These are phyloP conservation scores for Adoxophyes honmai DNA, from an alignment of 1,140 invertebrate species.

Conservation along the genomic window DNA sequence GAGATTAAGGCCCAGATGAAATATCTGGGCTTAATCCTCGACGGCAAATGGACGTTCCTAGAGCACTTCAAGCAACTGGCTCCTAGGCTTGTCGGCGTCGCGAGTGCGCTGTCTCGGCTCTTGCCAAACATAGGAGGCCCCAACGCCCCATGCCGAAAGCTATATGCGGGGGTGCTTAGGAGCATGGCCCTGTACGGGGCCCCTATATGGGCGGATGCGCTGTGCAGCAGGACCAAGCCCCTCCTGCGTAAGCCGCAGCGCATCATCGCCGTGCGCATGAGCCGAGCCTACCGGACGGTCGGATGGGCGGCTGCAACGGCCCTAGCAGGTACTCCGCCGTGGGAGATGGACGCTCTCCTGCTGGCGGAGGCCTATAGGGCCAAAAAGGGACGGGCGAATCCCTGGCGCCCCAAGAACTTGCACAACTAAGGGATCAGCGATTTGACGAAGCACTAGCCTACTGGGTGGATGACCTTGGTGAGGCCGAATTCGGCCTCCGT, in stretches of 20 bases:
- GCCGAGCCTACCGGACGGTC: conserved; percentile 2
- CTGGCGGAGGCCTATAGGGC: neutral
- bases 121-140: conserved; percentile 26
- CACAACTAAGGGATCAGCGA: no score
- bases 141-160: no score
- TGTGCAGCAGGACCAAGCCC: neutral
- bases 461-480: neutral
- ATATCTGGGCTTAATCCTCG: no score
- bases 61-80: conserved; percentile 17
- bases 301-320: neutral
- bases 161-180: no score
- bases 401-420: neutral
- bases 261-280: conserved; percentile 18
- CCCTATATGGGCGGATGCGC: no score
- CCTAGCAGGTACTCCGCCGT: conserved; percentile 12
- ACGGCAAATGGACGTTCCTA: no score
- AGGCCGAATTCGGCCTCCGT: no score
- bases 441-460: no score
- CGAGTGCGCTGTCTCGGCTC: conserved; percentile 9
- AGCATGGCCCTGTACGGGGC: no score
- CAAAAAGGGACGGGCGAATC: neutral
- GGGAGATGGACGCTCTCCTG: no score
- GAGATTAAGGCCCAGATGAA: no score
- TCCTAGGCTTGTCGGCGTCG: no score
- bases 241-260: conserved; percentile 20